These are phyloP conservation scores for Alaudala cheleensis DNA, from an alignment of 2,113 vertebrate species.

Conservation along the genomic window DNA sequence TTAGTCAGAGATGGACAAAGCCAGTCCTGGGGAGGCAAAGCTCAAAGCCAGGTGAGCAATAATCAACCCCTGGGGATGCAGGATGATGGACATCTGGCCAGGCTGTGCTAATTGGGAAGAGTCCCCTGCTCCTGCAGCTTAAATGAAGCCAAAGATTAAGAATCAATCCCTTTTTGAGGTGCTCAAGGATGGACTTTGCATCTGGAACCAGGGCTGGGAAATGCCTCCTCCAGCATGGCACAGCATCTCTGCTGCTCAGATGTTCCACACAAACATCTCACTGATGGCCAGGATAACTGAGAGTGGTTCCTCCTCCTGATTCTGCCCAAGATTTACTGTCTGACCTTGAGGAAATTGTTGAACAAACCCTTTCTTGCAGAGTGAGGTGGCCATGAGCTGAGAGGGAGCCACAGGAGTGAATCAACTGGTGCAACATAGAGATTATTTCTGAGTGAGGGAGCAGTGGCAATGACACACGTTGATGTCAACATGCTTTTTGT, in stretches of 20 bases:
- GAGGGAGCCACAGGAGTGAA: background rate
- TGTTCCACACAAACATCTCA: background rate
- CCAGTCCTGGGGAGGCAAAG: background rate
- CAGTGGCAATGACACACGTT: background rate
- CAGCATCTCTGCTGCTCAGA: background rate
- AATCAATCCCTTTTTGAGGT: background rate
- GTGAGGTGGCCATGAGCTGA: background rate
- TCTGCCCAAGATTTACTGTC: background rate
- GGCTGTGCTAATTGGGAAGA: background rate
- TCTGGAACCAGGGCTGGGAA: background rate
- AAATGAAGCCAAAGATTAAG: background rate
- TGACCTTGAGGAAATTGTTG: background rate
- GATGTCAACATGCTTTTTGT: background rate
- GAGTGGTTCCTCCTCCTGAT: background rate
- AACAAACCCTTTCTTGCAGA: background rate
- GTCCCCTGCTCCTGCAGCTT: background rate
- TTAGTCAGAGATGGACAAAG: background rate
- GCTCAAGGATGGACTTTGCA: background rate
- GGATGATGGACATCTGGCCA: background rate
- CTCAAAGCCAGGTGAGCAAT: conserved; percentile 3
- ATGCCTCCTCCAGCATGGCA: background rate
- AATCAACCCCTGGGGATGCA: background rate
- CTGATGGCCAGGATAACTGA: background rate
- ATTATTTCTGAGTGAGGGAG: background rate
- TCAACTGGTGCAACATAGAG: background rate